These are phyloP conservation scores for Colostygia pectinataria DNA, from an alignment of 2,888 invertebrate genomes.

Conservation along the genomic window DNA sequence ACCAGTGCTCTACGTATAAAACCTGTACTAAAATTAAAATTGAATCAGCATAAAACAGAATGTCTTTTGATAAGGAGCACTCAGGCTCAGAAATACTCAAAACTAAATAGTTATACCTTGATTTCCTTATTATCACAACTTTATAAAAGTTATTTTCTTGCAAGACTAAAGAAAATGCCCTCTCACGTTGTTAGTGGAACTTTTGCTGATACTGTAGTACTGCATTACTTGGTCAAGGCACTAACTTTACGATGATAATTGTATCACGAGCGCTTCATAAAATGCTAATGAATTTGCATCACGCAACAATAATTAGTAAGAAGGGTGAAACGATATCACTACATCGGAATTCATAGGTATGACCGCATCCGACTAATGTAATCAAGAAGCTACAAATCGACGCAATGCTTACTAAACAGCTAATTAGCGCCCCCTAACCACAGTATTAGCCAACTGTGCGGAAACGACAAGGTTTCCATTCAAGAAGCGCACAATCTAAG, in stretches of 20 bases:
- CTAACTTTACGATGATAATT: neutral
- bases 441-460: slow-evolving; percentile 21
- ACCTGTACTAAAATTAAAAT: too few relatives aligned
- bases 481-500: neutral
- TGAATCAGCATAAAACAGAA: too few relatives aligned
- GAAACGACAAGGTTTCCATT: slow-evolving; percentile 12
- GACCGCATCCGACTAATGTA: slow-evolving; percentile 21
- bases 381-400: slow-evolving; percentile 23
- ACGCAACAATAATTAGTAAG: slow-evolving; percentile 14
- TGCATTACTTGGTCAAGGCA: too few relatives aligned
- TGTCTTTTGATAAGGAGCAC: too few relatives aligned
- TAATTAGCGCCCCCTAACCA: slow-evolving; percentile 27
- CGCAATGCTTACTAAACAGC: slow-evolving; percentile 27
- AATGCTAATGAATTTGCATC: neutral
- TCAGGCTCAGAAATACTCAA: too few relatives aligned
- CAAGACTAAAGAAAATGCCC: too few relatives aligned
- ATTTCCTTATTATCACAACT: too few relatives aligned
- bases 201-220: too few relatives aligned
- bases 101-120: too few relatives aligned
- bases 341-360: slow-evolving; percentile 14
- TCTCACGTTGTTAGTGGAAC: too few relatives aligned
- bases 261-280: neutral
- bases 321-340: slow-evolving; percentile 9
- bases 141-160: too few relatives aligned
- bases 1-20: too few relatives aligned